These are phyloP conservation scores for Bellardia bayeri DNA, from an alignment of 2,888 invertebrate genomes.

Conservation along the genomic window DNA sequence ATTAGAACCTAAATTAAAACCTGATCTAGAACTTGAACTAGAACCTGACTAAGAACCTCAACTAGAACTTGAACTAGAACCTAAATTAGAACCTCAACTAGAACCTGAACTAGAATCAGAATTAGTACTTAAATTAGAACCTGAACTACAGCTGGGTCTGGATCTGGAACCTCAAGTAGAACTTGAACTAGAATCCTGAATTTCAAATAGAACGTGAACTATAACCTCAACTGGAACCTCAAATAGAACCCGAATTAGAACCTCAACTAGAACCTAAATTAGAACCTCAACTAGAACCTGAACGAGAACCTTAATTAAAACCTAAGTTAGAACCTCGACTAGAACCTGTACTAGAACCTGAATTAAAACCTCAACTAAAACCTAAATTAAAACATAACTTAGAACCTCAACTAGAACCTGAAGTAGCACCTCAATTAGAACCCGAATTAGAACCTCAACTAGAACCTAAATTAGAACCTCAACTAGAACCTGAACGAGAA, in stretches of 20 bases:
- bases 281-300: not conserved
- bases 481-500: no score
- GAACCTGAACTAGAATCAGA: not conserved
- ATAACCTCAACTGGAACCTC: not conserved
- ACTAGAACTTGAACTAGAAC: not conserved
- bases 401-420: not conserved
- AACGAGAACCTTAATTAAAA: not conserved
- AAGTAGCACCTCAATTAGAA: not conserved
- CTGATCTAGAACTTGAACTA: not conserved
- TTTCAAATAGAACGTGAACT: not conserved
- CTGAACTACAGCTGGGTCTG: not conserved
- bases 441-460: not conserved
- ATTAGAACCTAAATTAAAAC: not conserved
- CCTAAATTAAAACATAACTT: not conserved
- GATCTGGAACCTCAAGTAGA: not conserved
- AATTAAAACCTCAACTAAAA: not conserved
- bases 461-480: no score
- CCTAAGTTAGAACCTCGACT: not conserved
- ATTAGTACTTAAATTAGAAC: not conserved
- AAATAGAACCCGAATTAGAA: not conserved
- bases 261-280: not conserved
- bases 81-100: not conserved
- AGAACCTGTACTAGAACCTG: no score
- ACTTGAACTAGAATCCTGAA: not conserved
- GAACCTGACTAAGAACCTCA: not conserved